These are phyloP conservation scores for Thalpophila matura DNA, from an alignment of 2,888 invertebrate species.

Conservation along the genomic window DNA sequence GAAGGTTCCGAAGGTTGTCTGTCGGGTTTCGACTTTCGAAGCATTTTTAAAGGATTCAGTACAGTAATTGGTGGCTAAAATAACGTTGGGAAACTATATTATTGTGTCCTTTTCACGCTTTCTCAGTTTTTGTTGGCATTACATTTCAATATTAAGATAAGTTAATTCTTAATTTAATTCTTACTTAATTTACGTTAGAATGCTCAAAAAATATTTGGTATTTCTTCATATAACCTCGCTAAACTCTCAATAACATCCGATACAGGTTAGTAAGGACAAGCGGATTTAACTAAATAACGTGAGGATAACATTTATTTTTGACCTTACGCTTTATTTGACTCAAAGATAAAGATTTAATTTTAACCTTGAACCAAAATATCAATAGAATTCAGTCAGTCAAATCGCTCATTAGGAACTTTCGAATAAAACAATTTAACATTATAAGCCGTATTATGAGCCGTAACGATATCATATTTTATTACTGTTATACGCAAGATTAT, in stretches of 20 bases:
- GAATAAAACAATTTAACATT: slow-evolving; percentile 17
- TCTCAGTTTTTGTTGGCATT: slow-evolving; percentile 35
- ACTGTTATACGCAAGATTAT: neutral
- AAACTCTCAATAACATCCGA: slow-evolving; percentile 7
- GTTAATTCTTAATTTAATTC: neutral
- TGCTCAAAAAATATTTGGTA: neutral
- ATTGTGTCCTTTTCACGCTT: slow-evolving; percentile 16
- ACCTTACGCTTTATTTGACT: slow-evolving; percentile 39
- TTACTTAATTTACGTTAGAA: neutral
- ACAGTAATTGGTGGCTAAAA: slow-evolving; percentile 20
- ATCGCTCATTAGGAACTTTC: slow-evolving; percentile 39
- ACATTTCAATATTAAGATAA: slow-evolving; percentile 9
- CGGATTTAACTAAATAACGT: slow-evolving; percentile 20
- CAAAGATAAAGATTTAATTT: slow-evolving; percentile 37
- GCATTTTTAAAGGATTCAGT: slow-evolving; percentile 32
- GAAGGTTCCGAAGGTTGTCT: slow-evolving; percentile 60
- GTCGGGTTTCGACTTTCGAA: slow-evolving; percentile 59
- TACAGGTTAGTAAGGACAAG: slow-evolving; percentile 28
- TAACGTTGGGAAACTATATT: neutral
- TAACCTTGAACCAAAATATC: slow-evolving; percentile 52
- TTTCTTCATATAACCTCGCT: slow-evolving; percentile 17
- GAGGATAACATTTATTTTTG: slow-evolving; percentile 35
- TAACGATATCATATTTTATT: neutral
- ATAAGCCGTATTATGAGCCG: neutral
- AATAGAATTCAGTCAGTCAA: slow-evolving; percentile 50